Conservation (phyloP, 2,797 vertebrate species). For the Coregonus suidteri region DNA sequence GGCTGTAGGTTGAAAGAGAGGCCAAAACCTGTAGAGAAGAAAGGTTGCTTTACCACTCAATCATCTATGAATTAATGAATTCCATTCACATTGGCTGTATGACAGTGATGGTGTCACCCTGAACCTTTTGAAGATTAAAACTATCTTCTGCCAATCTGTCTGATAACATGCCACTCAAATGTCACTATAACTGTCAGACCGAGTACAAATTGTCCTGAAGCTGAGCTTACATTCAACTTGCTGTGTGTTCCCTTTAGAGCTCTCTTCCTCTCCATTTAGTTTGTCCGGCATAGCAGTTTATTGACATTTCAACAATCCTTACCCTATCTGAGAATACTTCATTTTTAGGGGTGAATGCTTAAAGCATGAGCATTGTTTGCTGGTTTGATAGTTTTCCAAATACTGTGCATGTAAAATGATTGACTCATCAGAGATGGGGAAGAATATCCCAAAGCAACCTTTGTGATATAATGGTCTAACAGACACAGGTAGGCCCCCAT, state of each 20-base stretch:
- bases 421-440: slow-evolving; percentile 1
- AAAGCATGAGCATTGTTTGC: not conserved
- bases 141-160: not conserved
- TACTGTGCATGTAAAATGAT: not conserved
- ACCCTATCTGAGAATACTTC: not conserved
- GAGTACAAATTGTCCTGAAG: not conserved
- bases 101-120: not conserved
- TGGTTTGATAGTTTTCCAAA: not conserved
- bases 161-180: too few relatives aligned
- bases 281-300: not conserved
- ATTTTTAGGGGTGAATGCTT: not conserved
- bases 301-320: not conserved
- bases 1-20: slow-evolving; percentile 86
- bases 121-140: not conserved
- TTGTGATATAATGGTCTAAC: not conserved
- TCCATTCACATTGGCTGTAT: not conserved
- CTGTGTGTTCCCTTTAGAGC: not conserved
- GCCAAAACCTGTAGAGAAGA: slow-evolving; percentile 74
- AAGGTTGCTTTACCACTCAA: not conserved
- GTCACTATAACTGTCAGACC: not conserved
- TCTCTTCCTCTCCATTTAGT: not conserved
- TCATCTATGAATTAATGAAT: too few relatives aligned
- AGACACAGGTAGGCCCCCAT: not conserved
- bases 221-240: not conserved
- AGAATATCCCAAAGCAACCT: not conserved